Base-by-base conservation (phyloP, 1,140 invertebrate genomes). In the Drosophila nebulosa region DNA sequence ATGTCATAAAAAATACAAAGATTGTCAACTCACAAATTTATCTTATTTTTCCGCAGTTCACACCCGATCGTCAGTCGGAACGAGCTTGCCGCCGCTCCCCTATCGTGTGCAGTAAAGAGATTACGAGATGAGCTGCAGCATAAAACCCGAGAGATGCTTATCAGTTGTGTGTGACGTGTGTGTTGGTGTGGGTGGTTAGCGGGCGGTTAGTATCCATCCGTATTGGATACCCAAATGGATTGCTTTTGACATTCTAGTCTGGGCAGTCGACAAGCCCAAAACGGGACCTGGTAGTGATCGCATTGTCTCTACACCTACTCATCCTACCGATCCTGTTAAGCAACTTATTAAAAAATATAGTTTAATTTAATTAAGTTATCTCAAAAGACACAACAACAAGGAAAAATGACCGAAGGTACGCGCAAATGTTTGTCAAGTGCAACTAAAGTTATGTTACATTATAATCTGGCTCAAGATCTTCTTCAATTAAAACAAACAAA, bases 401-500 rank as follows among this genome's bases (percentile, higher is more conserved):
- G 39, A 46, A 46, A 46, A 21, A 46, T 88, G 83, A 79, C 75
- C 30, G 62, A 68, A 76, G 77, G 83, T 88, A 35, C 24, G 39
- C 9, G 32, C 32, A 27, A 27, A 36, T 58, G 51, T 50, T 50
- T 46, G 39, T 72, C 50, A 81, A 85, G 62, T 69, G 72, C 55
- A 72, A 27, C 24, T 21, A 59, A 65, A 22, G 59, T 46, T 46
- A 21, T 21, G 16, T 46, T 46, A 46, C 39, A 46, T 6, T 46
- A 16, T 46, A 46, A 86, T 76, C 59, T 77, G 64, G 78, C 57
- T 88, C 75, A 88, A 83, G 83, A 88, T 61, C 65, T 55, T 61
- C 65, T 55, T 36, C 53, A 68, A 75, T 12, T 30, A 26, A 6
- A 26, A 21, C 22, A 21, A 46, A 46, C 21, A 57, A 79, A 86